Conservation (phyloP, 2,113 vertebrate species). For the Lipophrys pholis region DNA sequence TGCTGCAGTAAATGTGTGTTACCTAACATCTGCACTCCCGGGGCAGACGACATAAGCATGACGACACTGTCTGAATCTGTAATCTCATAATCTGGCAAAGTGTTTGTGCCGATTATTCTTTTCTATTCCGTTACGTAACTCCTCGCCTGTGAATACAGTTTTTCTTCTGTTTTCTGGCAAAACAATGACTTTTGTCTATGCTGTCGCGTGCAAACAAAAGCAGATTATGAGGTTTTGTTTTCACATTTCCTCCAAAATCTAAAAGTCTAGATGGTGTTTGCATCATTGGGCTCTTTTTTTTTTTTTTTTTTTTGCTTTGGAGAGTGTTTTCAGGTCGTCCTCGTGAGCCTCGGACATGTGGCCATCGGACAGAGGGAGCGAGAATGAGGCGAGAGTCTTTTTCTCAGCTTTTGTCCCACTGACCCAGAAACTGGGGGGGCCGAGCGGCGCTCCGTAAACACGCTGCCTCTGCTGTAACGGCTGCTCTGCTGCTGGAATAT, state of each 20-base stretch:
- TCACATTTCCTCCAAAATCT: not conserved
- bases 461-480: conserved; percentile 47
- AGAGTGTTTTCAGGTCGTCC: conserved; percentile 34
- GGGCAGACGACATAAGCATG: conserved; percentile 13
- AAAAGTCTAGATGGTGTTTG: not conserved
- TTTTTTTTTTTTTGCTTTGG: not conserved
- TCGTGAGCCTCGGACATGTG: conserved; percentile 45
- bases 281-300: not conserved
- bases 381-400: conserved; percentile 47
- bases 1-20: conserved; percentile 2
- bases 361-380: conserved; percentile 27
- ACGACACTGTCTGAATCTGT: conserved; percentile 37
- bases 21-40: conserved; percentile 29
- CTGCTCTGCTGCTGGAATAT: conserved; percentile 60
- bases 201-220: not conserved
- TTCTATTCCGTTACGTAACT: conserved; percentile 61
- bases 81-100: conserved; percentile 57
- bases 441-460: conserved; percentile 58
- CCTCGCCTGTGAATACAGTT: conserved; percentile 8
- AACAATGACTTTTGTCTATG: not conserved
- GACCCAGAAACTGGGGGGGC: conserved; percentile 79
- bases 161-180: not conserved
- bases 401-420: conserved; percentile 75
- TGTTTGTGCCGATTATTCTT: conserved; percentile 38
- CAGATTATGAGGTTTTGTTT: not conserved